Evolutionary conservation across 2,797 vertebrate species (phyloP).

Genomic region (Silurus aristotelis): DNA sequence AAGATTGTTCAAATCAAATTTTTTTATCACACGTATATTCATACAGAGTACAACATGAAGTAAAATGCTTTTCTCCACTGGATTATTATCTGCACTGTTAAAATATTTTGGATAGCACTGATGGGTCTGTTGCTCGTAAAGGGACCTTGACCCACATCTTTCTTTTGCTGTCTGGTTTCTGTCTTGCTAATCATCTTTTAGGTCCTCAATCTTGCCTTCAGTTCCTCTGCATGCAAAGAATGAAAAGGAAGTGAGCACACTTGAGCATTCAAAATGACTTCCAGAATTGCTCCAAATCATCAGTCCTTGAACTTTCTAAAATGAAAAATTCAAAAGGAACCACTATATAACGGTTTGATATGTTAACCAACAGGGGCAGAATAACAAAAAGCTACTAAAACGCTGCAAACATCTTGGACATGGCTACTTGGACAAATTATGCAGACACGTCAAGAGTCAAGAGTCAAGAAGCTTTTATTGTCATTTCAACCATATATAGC

Average conservation of each 20-base stretch:
- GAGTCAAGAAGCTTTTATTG: too few species aligned
- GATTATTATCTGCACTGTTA: not conserved
- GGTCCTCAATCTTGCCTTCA: conserved; percentile 10
- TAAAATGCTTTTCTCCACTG: not conserved
- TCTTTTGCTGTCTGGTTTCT: conserved; percentile 14
- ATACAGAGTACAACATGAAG: too few species aligned
- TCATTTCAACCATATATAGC: too few species aligned
- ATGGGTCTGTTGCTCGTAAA: not conserved
- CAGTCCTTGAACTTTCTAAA: not conserved
- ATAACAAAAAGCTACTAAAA: not conserved
- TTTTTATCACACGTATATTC: too few species aligned
- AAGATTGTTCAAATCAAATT: too few species aligned
- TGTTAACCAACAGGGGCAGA: not conserved
- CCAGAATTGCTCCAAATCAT: not conserved
- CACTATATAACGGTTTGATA: not conserved
- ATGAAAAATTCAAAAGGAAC: not conserved
- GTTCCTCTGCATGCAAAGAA: conserved; percentile 14
- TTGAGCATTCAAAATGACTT: not conserved
- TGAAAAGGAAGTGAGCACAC: not conserved
- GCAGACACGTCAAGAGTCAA: too few species aligned
- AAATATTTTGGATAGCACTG: not conserved
- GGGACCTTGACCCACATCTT: not conserved
- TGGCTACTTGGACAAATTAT: too few species aligned
- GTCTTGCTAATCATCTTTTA: not conserved
- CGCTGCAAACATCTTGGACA: too few species aligned